Evolutionary conservation across 1,140 invertebrate species (phyloP), one percentile per base, ranked within the genome.

Genomic region (Trigoniulus corallinus): DNA sequence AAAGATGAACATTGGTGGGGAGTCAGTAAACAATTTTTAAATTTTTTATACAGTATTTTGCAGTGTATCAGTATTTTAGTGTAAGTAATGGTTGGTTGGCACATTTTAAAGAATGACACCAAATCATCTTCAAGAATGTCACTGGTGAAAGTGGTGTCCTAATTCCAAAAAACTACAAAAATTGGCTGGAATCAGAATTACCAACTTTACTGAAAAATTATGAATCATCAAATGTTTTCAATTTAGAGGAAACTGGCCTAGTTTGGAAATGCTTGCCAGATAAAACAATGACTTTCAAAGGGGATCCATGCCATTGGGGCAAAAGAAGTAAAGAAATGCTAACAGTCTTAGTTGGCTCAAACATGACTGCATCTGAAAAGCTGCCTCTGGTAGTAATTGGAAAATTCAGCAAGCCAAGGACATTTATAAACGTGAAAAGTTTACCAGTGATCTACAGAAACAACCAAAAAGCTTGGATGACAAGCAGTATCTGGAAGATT

Each of bases 331-430:
- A 62, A 56, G 57, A 60, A 25, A 45, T 58, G 7, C 51, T 67
- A 1, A 68, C 64, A 24, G 57, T 63, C 26, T 47, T 68, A 37
- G 51, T 63, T 0, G 61, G 59, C 49, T 54, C 56, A 10, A 66
- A 62, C 43, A 58, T 61, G 56, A 24, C 34, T 37, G 63, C 63
- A 1, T 58, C 53, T 22, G 57, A 67, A 42, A 64, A 64, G 49
- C 40, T 57, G 12, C 54, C 53, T 0, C 52, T 59, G 2, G 24
- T 64, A 3, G 53, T 64, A 1, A 61, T 62, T 43, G 58, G 64
- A 53, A 59, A 57, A 53, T 23, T 23, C 50, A 46, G 20, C 46
- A 45, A 46, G 34, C 57, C 56, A 37, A 44, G 58, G 23, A 60
- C 56, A 39, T 60, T 61, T 47, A 56, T 53, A 47, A 48, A 54